Percentiles rank a stretch among this genome's conserved stretches.
Evolutionary conservation across 2,888 invertebrate species (phyloP).

Genomic region (Phragmatobia fuliginosa): DNA sequence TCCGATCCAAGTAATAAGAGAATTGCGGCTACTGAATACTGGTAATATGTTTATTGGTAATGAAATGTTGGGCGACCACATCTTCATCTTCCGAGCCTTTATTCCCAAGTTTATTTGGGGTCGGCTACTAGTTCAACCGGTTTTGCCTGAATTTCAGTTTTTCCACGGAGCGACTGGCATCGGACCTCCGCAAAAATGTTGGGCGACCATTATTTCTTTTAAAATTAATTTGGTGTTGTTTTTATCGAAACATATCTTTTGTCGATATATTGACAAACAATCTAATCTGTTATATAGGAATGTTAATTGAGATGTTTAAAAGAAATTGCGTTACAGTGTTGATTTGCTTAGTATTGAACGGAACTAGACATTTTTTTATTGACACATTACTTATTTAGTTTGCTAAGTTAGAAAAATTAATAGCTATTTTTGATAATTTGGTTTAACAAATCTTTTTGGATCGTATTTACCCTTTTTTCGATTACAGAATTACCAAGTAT

Average conservation of each 20-base stretch:
- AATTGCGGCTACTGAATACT: slow-evolving; percentile 17
- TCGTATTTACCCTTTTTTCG: neutral
- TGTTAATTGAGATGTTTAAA: neutral
- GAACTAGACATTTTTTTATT: neutral
- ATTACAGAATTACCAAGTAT: neutral
- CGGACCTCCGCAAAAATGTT: too few relatives aligned
- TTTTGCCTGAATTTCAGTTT: too few relatives aligned
- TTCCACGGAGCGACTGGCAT: too few relatives aligned
- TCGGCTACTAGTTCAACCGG: too few relatives aligned
- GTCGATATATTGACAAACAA: neutral
- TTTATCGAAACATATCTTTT: neutral
- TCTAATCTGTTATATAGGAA: neutral
- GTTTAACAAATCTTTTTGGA: too few relatives aligned
- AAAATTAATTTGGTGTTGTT: neutral
- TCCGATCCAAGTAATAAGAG: slow-evolving; percentile 44
- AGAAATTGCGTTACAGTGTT: neutral
- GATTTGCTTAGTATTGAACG: neutral
- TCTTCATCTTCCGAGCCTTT: too few relatives aligned
- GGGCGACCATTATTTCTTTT: neutral
- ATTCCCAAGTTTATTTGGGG: too few relatives aligned
- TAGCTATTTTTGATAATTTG: too few relatives aligned
- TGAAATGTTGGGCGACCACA: neutral
- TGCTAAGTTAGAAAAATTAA: too few relatives aligned
- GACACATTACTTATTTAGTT: neutral
- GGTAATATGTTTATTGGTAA: neutral